A percentile compares a stretch with the other conserved stretches of the same genome.
Evolutionary conservation across 2,113 vertebrate species (phyloP).

Genomic region (Pterocles burchelli): DNA sequence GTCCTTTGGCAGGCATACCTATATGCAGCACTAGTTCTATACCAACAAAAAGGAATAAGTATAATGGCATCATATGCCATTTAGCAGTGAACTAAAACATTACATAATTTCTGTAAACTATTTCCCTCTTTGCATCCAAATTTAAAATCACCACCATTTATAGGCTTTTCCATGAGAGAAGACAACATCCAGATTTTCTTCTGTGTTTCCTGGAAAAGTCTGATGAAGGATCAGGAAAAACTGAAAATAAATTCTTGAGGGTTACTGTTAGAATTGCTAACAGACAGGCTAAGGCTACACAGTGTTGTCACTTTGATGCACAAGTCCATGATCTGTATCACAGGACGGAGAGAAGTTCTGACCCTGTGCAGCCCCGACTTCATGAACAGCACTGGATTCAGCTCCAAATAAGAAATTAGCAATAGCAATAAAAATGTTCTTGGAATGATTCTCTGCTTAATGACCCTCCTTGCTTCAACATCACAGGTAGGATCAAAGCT

Average conservation of each 20-base stretch:
- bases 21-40: background rate
- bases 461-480: background rate
- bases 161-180: background rate
- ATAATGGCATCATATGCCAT: background rate
- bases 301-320: background rate
- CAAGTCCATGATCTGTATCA: background rate
- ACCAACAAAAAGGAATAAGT: background rate
- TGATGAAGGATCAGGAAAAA: background rate
- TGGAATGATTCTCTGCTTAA: background rate
- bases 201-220: background rate
- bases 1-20: background rate
- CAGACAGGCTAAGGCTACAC: background rate
- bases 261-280: background rate
- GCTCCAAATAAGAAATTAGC: background rate
- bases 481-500: background rate
- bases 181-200: background rate
- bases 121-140: background rate
- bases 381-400: background rate
- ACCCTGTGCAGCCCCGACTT: background rate
- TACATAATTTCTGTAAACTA: background rate
- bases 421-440: background rate
- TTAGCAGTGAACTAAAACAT: background rate
- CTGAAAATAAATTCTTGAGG: background rate
- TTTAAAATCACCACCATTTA: background rate
- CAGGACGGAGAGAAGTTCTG: background rate